These are phyloP conservation scores for Acromyrmex echinatior DNA, from an alignment of 1,140 invertebrate species.

Conservation along the genomic window DNA sequence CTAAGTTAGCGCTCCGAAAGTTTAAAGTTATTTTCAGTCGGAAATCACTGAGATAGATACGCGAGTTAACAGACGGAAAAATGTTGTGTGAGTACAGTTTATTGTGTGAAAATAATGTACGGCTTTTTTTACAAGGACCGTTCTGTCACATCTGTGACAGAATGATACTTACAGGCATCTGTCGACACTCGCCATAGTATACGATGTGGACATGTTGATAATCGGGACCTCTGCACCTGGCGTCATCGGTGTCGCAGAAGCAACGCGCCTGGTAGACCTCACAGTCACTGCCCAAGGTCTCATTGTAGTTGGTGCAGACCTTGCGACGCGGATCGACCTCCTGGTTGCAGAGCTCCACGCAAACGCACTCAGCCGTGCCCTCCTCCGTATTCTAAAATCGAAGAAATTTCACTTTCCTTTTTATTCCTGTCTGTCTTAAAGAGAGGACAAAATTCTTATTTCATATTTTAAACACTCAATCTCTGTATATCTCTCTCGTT, in stretches of 20 bases:
- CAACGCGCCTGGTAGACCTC: slow-evolving; percentile 96
- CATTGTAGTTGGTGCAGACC: slow-evolving; percentile 97
- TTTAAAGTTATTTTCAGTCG: background rate
- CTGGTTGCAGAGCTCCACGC: slow-evolving; percentile 93
- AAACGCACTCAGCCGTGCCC: slow-evolving; percentile 93
- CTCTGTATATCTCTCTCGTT: too few relatives aligned
- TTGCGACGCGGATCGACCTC: slow-evolving; percentile 93
- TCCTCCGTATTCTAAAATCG: slow-evolving; percentile 86
- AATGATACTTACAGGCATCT: slow-evolving; percentile 89
- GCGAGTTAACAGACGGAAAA: background rate
- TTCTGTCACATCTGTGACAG: background rate
- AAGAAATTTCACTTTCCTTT: slow-evolving; percentile 6
- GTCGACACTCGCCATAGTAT: slow-evolving; percentile 95
- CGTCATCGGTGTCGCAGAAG: slow-evolving; percentile 92
- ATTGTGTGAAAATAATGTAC: background rate
- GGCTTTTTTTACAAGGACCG: background rate
- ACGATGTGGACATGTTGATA: slow-evolving; percentile 97
- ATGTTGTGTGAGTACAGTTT: background rate
- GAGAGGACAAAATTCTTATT: background rate
- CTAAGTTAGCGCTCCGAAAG: too few relatives aligned
- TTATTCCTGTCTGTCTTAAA: background rate
- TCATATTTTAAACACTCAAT: background rate
- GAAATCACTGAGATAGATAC: background rate
- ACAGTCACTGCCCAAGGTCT: slow-evolving; percentile 97
- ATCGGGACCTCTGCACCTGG: slow-evolving; percentile 91